Conservation (phyloP, 2,113 vertebrate genomes). For the Phaetusa simplex region DNA sequence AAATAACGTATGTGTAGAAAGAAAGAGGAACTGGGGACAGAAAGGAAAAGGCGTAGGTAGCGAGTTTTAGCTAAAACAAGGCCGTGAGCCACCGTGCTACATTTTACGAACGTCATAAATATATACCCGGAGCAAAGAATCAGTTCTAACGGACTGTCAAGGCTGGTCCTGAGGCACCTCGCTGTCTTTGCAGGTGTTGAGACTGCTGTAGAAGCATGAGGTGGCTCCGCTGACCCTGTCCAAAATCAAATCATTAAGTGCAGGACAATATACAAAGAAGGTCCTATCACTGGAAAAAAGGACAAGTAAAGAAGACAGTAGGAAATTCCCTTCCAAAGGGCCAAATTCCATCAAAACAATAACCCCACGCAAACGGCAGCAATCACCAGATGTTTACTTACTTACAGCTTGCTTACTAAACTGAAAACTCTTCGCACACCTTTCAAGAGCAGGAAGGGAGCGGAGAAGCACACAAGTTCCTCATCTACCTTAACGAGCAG, state of each 20-base stretch:
- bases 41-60: background rate
- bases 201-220: background rate
- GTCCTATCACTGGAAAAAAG: background rate
- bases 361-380: background rate
- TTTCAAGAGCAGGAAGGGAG: background rate
- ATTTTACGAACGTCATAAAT: background rate
- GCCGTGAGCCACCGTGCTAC: background rate
- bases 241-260: background rate
- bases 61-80: background rate
- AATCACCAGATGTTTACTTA: background rate
- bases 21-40: background rate
- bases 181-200: background rate
- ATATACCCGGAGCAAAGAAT: background rate
- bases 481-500: background rate
- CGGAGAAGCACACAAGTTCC: background rate
- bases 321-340: background rate
- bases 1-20: fast-evolving
- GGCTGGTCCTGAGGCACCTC: fast-evolving
- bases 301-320: background rate
- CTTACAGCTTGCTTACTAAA: background rate
- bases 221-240: background rate
- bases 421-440: background rate
- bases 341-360: background rate
- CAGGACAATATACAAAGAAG: background rate
- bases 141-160: background rate